A percentile compares a stretch with the other conserved stretches of the same genome.
Conservation (phyloP, 2,888 invertebrate species). For the Orthosia gothica region DNA sequence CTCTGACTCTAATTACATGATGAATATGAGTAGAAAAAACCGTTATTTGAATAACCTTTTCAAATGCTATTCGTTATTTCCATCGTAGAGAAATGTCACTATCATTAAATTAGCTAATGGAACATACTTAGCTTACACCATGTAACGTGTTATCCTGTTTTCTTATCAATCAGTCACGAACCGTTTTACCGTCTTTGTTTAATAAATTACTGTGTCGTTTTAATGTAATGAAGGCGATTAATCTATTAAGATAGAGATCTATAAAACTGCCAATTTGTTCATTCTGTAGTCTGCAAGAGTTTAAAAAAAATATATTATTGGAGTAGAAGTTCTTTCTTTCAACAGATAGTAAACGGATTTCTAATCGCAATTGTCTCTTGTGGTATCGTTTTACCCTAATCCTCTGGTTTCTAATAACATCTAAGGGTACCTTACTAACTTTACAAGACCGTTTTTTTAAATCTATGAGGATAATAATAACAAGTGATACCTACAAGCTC, state of each 20-base stretch:
- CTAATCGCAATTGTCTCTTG: neutral
- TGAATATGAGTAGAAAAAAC: constrained; percentile 62
- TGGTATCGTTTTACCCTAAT: neutral
- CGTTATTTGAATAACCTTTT: constrained; percentile 61
- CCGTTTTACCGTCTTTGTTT: constrained; percentile 10
- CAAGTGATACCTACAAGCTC: neutral
- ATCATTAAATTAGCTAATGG: constrained; percentile 48
- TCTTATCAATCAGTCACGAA: constrained; percentile 48
- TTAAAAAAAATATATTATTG: too few relatives aligned
- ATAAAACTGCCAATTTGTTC: constrained; percentile 4
- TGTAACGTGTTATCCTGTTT: constrained; percentile 42
- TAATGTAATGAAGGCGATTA: constrained; percentile 33
- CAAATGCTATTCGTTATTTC: constrained; percentile 49
- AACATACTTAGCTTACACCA: constrained; percentile 35
- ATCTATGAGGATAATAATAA: neutral
- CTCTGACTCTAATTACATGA: constrained; percentile 54
- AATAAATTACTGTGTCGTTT: constrained; percentile 34
- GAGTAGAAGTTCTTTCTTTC: too few relatives aligned
- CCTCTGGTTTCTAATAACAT: neutral
- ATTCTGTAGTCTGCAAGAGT: neutral
- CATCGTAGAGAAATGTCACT: constrained; percentile 39
- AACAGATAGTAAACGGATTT: neutral
- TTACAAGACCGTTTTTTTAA: neutral
- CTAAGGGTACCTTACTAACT: neutral
- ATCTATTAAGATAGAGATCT: constrained; percentile 42